Conservation (phyloP, 1,140 invertebrate species). For the Apis mellifera region DNA sequence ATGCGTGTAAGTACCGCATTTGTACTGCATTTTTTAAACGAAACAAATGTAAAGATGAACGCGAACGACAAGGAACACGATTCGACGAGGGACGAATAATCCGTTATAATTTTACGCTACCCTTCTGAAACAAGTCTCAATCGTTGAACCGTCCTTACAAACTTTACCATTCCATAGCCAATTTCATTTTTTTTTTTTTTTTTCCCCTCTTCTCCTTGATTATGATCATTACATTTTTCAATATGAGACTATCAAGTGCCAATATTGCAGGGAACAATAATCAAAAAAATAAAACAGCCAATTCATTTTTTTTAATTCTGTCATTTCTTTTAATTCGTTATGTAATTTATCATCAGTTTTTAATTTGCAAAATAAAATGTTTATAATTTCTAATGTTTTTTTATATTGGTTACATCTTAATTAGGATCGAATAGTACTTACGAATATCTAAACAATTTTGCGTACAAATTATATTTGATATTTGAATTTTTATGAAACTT, state of each 20-base stretch:
- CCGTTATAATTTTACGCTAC: background rate
- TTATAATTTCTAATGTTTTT: no score
- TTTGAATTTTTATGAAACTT: no score
- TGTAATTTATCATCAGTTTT: no score
- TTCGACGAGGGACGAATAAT: background rate
- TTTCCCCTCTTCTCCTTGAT: no score
- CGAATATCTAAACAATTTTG: no score
- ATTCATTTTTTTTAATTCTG: background rate
- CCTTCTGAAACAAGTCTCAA: background rate
- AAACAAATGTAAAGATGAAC: background rate
- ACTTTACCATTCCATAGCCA: background rate
- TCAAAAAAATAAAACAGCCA: background rate
- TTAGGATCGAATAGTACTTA: no score
- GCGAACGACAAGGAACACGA: background rate
- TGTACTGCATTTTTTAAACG: background rate
- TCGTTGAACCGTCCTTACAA: conserved; percentile 13
- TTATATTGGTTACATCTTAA: no score
- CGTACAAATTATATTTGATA: no score
- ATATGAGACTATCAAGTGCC: conserved; percentile 23
- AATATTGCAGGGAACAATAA: conserved; percentile 29
- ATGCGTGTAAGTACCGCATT: no score
- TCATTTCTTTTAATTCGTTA: background rate
- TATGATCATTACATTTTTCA: background rate
- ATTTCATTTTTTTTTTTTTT: no score
- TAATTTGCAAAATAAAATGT: no score